Conservation (phyloP, 2,113 vertebrate species). For the Mormyrus iriodes region DNA sequence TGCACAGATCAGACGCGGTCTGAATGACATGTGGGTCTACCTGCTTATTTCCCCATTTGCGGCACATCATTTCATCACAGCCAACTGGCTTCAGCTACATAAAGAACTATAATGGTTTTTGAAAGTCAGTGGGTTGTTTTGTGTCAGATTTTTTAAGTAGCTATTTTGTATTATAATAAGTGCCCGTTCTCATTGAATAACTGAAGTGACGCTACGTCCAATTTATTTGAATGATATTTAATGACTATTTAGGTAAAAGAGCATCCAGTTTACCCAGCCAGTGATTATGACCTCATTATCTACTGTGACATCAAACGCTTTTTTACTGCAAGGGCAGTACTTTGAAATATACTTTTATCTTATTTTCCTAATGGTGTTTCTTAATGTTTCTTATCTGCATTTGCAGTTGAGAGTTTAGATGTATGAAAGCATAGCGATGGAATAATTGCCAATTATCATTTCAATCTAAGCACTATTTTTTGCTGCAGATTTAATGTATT, state of each 20-base stretch:
- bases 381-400: conserved; percentile 1
- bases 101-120: not conserved
- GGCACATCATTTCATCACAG: not conserved
- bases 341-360: not conserved
- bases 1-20: not conserved
- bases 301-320: not conserved
- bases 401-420: not conserved
- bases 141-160: not conserved
- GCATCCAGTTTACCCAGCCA: not conserved
- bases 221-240: not conserved
- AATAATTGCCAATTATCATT: not conserved
- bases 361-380: not conserved
- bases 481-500: not conserved
- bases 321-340: not conserved
- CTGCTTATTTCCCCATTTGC: not conserved
- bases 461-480: not conserved
- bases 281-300: not conserved
- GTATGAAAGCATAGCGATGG: not conserved
- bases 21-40: not conserved
- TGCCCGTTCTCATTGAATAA: not conserved
- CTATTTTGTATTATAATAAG: not conserved
- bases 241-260: not conserved
- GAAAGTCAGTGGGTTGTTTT: not conserved
- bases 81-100: not conserved
- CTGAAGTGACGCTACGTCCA: not conserved